phyloP scores from a whole-genome alignment of 92 coral and sea anemone genomes.

The Scolanthus callimorphus region DNA sequence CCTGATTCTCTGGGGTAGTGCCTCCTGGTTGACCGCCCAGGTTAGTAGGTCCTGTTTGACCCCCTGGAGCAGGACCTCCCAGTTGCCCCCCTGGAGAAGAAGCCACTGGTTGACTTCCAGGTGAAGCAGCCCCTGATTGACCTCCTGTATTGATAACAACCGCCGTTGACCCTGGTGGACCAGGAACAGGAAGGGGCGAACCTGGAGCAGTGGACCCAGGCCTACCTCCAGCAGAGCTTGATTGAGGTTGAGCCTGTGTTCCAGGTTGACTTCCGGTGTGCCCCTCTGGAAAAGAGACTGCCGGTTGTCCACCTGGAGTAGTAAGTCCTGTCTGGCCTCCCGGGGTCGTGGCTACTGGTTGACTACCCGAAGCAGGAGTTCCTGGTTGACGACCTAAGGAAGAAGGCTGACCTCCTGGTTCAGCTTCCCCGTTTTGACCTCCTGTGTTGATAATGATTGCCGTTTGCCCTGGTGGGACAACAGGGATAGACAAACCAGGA shows the following conservation, averaged over 20 bases:
- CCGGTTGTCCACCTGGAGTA: conserved; percentile 17
- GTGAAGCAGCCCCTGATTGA: conserved; percentile 9
- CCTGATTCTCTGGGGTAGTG: conserved; percentile 14
- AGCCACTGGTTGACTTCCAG: background rate
- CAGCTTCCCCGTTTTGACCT: conserved; percentile 8
- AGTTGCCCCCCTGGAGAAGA: too few relatives aligned
- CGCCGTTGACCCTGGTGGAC: too few relatives aligned
- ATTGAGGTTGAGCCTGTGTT: background rate
- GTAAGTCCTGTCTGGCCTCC: conserved; percentile 3
- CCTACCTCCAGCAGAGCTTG: background rate
- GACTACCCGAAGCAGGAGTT: background rate
- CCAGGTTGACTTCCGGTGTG: conserved; percentile 5
- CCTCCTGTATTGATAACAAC: background rate
- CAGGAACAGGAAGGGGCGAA: too few relatives aligned
- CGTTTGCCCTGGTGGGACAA: conserved; percentile 23
- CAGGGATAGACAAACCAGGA: too few relatives aligned
- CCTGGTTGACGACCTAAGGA: background rate
- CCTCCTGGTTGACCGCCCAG: too few relatives aligned
- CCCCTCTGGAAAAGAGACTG: too few relatives aligned
- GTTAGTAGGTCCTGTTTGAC: background rate
- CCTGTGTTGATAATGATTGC: conserved; percentile 18
- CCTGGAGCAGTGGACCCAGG: conserved; percentile 4
- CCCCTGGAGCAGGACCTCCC: background rate
- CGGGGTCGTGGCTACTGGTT: background rate
- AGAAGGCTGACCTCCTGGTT: background rate